phyloP scores from a whole-genome alignment of 2,797 vertebrate genomes.

The Paramormyrops hopkinsi region DNA sequence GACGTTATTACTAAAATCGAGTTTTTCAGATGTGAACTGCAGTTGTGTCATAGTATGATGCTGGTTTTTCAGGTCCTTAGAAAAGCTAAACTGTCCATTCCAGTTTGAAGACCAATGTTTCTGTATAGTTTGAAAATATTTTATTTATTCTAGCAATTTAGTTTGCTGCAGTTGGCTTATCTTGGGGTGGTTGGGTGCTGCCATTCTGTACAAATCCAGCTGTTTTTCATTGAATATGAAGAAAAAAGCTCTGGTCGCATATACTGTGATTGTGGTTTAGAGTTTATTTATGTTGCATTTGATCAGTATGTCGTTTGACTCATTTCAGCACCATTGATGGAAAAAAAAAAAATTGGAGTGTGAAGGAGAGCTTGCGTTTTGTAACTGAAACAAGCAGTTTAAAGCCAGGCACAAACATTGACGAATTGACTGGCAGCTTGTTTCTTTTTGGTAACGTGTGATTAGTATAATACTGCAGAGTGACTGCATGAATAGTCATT shows the following conservation, averaged over 20 bases:
- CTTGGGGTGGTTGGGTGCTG: background rate
- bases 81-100: background rate
- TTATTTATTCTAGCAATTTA: background rate
- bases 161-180: background rate
- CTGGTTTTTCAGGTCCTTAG: background rate
- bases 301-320: background rate
- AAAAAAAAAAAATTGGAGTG: background rate
- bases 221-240: background rate
- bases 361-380: background rate
- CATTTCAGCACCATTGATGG: background rate
- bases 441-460: background rate
- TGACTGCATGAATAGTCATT: constrained; percentile 3
- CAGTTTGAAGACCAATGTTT: background rate
- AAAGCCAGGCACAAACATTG: background rate
- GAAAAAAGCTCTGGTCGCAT: background rate
- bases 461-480: background rate
- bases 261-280: background rate
- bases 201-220: background rate
- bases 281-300: background rate
- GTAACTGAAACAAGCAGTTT: background rate
- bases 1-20: background rate
- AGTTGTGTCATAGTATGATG: background rate
- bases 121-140: background rate
- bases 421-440: background rate
- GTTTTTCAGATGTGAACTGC: background rate